Conservation (phyloP, 64 coral and sea anemone species). For the Porites lutea region DNA sequence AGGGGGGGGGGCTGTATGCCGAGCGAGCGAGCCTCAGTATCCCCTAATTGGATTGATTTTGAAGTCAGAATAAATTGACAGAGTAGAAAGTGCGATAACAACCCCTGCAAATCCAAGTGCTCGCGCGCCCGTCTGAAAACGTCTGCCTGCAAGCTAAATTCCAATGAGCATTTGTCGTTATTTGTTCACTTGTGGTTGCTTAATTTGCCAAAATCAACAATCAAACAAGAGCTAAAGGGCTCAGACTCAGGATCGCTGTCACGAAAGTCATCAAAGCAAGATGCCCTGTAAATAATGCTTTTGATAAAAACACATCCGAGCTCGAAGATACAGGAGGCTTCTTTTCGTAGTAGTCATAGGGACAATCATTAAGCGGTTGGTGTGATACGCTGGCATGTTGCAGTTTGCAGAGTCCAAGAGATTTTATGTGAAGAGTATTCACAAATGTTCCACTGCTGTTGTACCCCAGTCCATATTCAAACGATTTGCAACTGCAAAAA, state of each 20-base stretch:
- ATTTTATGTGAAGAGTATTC: background rate
- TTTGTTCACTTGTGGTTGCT: too few species aligned
- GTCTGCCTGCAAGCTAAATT: too few species aligned
- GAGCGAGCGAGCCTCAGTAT: too few species aligned
- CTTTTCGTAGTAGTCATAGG: slow-evolving; percentile 44
- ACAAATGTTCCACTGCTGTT: background rate
- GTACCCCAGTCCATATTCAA: slow-evolving; percentile 42
- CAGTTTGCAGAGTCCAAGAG: slow-evolving; percentile 11
- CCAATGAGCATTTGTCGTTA: too few species aligned
- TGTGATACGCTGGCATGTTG: background rate
- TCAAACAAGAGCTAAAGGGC: too few species aligned
- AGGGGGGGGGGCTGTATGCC: too few species aligned
- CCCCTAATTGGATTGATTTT: too few species aligned
- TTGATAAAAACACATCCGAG: background rate
- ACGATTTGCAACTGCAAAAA: slow-evolving; percentile 1
- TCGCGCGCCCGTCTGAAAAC: too few species aligned
- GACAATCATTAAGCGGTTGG: background rate
- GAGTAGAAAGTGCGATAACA: too few species aligned
- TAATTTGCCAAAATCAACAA: too few species aligned
- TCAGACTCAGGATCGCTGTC: background rate
- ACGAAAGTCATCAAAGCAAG: background rate
- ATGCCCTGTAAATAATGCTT: background rate
- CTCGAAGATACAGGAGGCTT: background rate
- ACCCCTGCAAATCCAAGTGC: too few species aligned
- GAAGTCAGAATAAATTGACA: too few species aligned